Evolutionary conservation across 2,888 invertebrate species (phyloP), one percentile per base, ranked within the genome.

Genomic region (Cataglyphis albicans): DNA sequence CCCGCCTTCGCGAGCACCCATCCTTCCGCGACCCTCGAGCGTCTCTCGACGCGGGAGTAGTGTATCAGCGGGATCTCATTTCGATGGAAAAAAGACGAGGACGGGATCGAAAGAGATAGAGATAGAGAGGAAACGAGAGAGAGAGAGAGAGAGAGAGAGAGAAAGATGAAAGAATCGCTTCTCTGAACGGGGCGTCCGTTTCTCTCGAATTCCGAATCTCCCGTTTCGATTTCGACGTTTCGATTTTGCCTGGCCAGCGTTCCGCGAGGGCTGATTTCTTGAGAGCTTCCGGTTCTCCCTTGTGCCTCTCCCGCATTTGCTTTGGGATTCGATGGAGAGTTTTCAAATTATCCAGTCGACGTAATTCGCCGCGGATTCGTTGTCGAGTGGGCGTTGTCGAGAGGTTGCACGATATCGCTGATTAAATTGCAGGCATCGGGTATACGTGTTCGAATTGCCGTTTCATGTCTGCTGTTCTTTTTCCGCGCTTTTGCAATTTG

Each of bases 11-110:
- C 48, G 48, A 41, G 12, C 41, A 41, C 25, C 44, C 67, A 21
- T 81, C 59, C 75, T 57, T 64, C 12, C 70, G 55, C 72, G 15
- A 21, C 10, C 48, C 18, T 44, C 41, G 15, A 21, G 21, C 29
- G 48, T 55, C 3, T 32, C 32, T 52, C 59, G 15, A n/a, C 48
- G n/a, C 38, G 35, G 35, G 18, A 35, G 35, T 75, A 80, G 78
- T 84, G 83, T 88, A 86, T 89, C 88, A 87, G 84, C 89, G 83
- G 41, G 86, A 84, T 87, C 86, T 85, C 84, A 78, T 88, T 85
- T 81, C 82, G 81, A 87, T 81, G 82, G 68, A 72, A 52, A 76
- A 70, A 78, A 74, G 81, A 72, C 48, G 63, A 32, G 78, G 74
- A 74, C 64, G 83, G 38, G 73, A 68, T 52, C 10, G 76, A 80